Evolutionary conservation across 1,140 invertebrate species (phyloP).

Genomic region (Bathynomus jamesi): DNA sequence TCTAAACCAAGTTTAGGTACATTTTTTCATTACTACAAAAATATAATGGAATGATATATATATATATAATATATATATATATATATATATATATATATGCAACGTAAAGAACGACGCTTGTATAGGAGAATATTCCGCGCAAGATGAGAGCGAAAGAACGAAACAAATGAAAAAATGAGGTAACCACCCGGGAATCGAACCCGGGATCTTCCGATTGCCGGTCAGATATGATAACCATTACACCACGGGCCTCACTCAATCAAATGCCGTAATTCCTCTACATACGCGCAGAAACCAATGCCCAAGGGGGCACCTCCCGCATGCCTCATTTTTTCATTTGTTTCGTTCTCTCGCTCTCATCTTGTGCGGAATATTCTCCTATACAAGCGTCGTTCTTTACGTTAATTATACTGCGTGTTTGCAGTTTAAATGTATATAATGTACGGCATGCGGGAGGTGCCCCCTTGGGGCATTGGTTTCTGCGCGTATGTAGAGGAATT

Average conservation of each 20-base stretch:
- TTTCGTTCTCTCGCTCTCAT: too few species aligned
- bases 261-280: background rate
- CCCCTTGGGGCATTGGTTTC: too few species aligned
- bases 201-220: background rate
- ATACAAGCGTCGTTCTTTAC: too few species aligned
- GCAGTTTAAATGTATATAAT: too few species aligned
- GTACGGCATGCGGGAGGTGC: too few species aligned
- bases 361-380: too few species aligned
- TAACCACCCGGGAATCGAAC: background rate
- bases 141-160: background rate
- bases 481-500: too few species aligned
- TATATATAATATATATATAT: slow-evolving; percentile 1
- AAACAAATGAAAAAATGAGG: background rate
- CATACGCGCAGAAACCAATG: background rate
- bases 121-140: background rate
- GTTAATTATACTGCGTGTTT: too few species aligned
- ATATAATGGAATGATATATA: background rate
- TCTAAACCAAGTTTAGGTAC: too few species aligned
- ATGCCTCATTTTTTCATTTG: too few species aligned
- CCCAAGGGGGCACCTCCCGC: too few species aligned
- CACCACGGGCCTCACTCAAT: background rate
- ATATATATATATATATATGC: background rate
- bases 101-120: background rate
- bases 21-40: background rate
- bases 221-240: background rate